Conservation (phyloP, 1,140 invertebrate genomes). For the Eumeta japonica region DNA sequence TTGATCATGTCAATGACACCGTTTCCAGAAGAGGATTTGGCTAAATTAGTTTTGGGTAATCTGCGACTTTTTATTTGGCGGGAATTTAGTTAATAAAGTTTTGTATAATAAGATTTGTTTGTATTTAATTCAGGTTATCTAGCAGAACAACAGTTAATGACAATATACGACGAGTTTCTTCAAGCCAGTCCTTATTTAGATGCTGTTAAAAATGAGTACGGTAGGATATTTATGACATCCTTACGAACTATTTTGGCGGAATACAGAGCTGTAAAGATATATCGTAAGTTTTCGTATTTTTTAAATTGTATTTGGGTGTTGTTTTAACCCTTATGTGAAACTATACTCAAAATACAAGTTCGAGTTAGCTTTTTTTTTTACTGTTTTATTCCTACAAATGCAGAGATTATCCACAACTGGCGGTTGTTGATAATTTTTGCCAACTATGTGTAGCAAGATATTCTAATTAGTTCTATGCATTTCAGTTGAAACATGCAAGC, state of each 20-base stretch:
- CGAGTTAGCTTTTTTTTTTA: conserved; percentile 1
- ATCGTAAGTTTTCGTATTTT: too few species aligned
- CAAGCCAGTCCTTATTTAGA: conserved; percentile 47
- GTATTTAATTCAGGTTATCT: conserved; percentile 43
- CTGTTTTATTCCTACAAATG: too few species aligned
- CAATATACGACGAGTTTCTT: conserved; percentile 48
- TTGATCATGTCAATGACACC: conserved; percentile 42
- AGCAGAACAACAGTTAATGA: conserved; percentile 48
- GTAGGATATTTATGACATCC: conserved; percentile 50
- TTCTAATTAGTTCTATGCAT: too few species aligned
- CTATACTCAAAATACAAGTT: too few species aligned
- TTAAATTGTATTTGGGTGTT: too few species aligned
- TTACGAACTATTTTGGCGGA: conserved; percentile 44
- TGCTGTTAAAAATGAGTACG: conserved; percentile 44
- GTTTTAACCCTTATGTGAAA: too few species aligned
- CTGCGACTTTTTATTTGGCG: conserved; percentile 40
- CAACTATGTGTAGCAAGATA: too few species aligned
- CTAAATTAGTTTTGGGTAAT: conserved; percentile 46
- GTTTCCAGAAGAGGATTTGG: conserved; percentile 45
- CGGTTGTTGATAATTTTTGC: too few species aligned
- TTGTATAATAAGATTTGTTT: conserved; percentile 7
- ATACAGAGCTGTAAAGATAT: conserved; percentile 48
- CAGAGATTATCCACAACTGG: too few species aligned
- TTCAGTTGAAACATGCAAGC: conserved; percentile 49
- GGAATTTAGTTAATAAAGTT: conserved; percentile 23